Percentiles rank a stretch among this genome's conserved stretches.
Conservation (phyloP, 2,113 vertebrate species). For the Poeciliopsis retropinna region DNA sequence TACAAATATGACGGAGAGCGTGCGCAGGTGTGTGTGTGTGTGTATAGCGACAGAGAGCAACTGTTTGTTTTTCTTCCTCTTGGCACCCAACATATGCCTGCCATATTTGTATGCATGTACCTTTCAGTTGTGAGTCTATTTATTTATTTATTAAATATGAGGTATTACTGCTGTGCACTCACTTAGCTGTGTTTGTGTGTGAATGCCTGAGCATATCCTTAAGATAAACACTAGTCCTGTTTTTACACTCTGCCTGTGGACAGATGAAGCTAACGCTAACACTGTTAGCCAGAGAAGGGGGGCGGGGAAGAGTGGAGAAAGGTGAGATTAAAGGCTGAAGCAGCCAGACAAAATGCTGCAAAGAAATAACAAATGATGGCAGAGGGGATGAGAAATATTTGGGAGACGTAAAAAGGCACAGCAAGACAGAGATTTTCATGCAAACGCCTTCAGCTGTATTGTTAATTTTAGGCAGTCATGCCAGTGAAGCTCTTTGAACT, state of each 20-base stretch:
- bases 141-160: slow-evolving; percentile 42
- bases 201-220: slow-evolving; percentile 15
- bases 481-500: slow-evolving; percentile 75
- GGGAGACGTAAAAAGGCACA: slow-evolving; percentile 21
- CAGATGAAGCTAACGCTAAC: slow-evolving; percentile 46
- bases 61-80: slow-evolving; percentile 40
- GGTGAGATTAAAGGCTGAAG: not conserved
- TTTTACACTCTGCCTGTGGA: slow-evolving; percentile 53
- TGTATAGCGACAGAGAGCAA: slow-evolving; percentile 60
- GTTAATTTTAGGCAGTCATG: slow-evolving; percentile 74
- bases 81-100: slow-evolving; percentile 53
- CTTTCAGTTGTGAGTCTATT: slow-evolving; percentile 53
- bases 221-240: slow-evolving; percentile 53
- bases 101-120: slow-evolving; percentile 53
- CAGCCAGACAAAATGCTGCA: not conserved
- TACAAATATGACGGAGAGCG: slow-evolving; percentile 94
- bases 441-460: slow-evolving; percentile 63
- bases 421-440: slow-evolving; percentile 54
- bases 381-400: slow-evolving; percentile 19
- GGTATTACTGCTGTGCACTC: slow-evolving; percentile 22
- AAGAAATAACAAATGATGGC: slow-evolving; percentile 21
- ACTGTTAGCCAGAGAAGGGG: slow-evolving; percentile 16
- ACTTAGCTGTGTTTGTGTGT: slow-evolving; percentile 1
- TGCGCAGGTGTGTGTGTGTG: slow-evolving; percentile 80
- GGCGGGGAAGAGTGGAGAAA: not conserved